Evolutionary conservation across 2,797 vertebrate genomes (phyloP).

Genomic region (Siniperca obscura): DNA sequence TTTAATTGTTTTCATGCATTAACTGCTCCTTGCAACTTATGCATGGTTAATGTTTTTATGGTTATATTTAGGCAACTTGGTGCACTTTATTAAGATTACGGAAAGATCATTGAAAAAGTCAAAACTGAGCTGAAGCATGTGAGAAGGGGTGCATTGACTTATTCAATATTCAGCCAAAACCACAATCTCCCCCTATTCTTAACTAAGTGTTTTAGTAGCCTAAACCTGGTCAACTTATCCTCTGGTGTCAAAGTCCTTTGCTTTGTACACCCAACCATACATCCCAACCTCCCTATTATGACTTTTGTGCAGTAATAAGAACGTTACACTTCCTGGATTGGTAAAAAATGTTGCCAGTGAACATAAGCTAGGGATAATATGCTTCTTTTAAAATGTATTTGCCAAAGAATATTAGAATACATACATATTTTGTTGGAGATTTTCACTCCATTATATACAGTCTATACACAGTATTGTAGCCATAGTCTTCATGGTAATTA

Average conservation of each 20-base stretch:
- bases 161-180: background rate
- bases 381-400: background rate
- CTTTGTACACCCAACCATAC: background rate
- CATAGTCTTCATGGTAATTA: background rate
- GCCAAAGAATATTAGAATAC: background rate
- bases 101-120: background rate
- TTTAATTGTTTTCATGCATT: background rate
- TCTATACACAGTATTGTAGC: background rate
- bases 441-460: background rate
- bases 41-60: background rate
- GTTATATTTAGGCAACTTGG: background rate
- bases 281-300: too few species aligned
- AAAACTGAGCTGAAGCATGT: background rate
- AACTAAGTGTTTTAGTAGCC: background rate
- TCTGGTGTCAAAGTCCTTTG: background rate
- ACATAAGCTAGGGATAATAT: background rate
- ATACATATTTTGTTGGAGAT: background rate
- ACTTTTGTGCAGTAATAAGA: background rate
- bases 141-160: background rate
- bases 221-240: background rate
- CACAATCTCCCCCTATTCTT: background rate
- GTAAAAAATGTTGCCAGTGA: background rate
- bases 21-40: background rate
- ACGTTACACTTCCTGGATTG: background rate
- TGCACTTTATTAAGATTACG: background rate